Base-by-base conservation (phyloP, 1,140 invertebrate species). In the Micrasema longulum region DNA sequence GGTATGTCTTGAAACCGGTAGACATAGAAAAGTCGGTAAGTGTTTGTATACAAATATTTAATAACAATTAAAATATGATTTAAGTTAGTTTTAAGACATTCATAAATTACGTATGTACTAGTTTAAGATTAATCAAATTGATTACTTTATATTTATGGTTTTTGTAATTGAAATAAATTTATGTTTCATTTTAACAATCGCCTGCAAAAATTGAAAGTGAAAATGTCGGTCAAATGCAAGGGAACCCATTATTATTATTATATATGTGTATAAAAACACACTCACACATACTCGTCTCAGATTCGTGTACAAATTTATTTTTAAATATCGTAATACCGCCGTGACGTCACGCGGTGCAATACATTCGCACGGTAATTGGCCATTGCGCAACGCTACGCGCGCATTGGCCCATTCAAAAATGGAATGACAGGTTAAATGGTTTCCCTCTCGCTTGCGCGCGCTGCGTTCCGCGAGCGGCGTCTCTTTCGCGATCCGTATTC, bases 301-400 rank as follows among this genome's bases (percentile, higher is more conserved):
- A 20, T 2, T 7, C 18, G 1, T 23, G 12, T 53, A 26, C 20
- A 12, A 22, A 52, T n/a, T 18, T 53, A 53, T 23, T 23, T 53
- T 53, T 23, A 22, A 12, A 23, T 53, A 57, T 57, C 53, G 53
- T 57, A 57, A 57, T 38, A 36, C 53, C 50, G 22, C 9, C 18
- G 50, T 57, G 53, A 57, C 53, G 53, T 57, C 53, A 57, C 31
- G 9, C 50, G 18, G 50, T 53, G 50, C 50, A 53, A 53, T 23
- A 53, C 50, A 60, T 60, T 63, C 38, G 57, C 57, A 63, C 57
- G 57, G 36, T 63, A 63, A 63, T 63, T 63, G 57, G 57, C 9
- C 14, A 36, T 63, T 63, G 57, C 57, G 57, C 41, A 63, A 63
- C 57, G 22, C 36, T 20, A 62, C 57, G 57, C 26, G 57, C 57